These are phyloP conservation scores for Nemopilema nomurai DNA, from an alignment of 30 jellyfish, hydroid and myxozoan species.

Conservation along the genomic window DNA sequence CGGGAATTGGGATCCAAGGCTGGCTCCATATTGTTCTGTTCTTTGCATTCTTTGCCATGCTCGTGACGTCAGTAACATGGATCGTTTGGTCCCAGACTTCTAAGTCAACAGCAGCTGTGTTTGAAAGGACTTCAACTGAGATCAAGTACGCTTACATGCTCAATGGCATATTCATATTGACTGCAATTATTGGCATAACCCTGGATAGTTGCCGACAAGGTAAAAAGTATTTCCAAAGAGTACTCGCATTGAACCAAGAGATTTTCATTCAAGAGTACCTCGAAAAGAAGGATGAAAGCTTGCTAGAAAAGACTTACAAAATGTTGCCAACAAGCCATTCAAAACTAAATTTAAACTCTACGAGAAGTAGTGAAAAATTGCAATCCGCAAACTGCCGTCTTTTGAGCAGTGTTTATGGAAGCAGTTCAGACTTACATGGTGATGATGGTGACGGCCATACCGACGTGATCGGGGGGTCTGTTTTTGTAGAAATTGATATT, in stretches of 20 bases:
- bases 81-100: constrained; percentile 83
- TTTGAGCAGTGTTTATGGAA: background rate
- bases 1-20: constrained; percentile 70
- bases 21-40: constrained; percentile 71
- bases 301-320: background rate
- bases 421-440: background rate
- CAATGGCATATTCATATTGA: constrained; percentile 64
- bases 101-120: constrained; percentile 62
- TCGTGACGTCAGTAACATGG: constrained; percentile 72
- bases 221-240: constrained; percentile 50
- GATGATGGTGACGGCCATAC: background rate
- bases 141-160: constrained; percentile 69
- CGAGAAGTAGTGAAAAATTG: background rate
- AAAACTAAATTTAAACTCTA: background rate
- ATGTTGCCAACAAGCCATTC: background rate
- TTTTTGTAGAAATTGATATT: constrained; percentile 52
- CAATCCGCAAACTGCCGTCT: background rate
- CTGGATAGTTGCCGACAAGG: constrained; percentile 71
- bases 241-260: constrained; percentile 66
- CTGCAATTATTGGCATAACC: constrained; percentile 66
- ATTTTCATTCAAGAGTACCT: constrained; percentile 35
- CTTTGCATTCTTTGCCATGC: constrained; percentile 66
- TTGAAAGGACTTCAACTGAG: constrained; percentile 71
- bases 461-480: constrained; percentile 19
- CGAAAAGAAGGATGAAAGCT: constrained; percentile 21